Conservation (phyloP, 2,113 vertebrate species). For the Macrotus californicus region DNA sequence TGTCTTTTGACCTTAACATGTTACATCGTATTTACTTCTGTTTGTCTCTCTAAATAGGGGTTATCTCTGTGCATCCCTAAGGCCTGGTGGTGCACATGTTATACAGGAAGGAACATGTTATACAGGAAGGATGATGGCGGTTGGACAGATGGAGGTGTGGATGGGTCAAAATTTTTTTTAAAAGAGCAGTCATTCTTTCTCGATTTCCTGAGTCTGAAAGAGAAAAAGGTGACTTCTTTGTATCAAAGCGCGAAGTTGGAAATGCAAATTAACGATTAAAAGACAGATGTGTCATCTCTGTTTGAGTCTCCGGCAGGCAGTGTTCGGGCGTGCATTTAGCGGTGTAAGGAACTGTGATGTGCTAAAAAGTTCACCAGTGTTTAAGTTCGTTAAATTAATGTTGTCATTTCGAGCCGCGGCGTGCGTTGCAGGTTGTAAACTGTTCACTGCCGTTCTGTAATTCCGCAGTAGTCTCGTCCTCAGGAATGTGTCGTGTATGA, state of each 20-base stretch:
- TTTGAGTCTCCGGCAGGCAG: not conserved
- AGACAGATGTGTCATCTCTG: slow-evolving; percentile 13
- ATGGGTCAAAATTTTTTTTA: not conserved
- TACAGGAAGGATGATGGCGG: not conserved
- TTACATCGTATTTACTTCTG: not conserved
- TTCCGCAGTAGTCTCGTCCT: not conserved
- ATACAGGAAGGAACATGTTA: not conserved
- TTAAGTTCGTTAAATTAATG: slow-evolving; percentile 58
- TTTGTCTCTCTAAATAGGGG: not conserved
- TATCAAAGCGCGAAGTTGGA: slow-evolving; percentile 30
- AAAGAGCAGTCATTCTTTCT: not conserved
- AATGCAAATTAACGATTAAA: slow-evolving; percentile 42
- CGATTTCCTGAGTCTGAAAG: not conserved
- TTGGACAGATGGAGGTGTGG: too few relatives aligned
- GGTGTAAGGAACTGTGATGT: slow-evolving; percentile 40
- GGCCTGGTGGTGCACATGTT: not conserved
- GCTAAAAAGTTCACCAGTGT: slow-evolving; percentile 50
- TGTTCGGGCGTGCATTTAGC: not conserved
- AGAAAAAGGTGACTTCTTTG: slow-evolving; percentile 7
- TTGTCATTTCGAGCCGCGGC: slow-evolving; percentile 37
- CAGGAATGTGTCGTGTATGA: not conserved
- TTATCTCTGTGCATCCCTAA: not conserved
- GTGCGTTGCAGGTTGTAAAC: slow-evolving; percentile 8
- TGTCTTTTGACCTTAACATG: not conserved
- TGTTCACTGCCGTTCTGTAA: not conserved